Base-by-base conservation (phyloP, 35 echinoderm and acorn worm genomes). In the Stichopus chloronotus region DNA sequence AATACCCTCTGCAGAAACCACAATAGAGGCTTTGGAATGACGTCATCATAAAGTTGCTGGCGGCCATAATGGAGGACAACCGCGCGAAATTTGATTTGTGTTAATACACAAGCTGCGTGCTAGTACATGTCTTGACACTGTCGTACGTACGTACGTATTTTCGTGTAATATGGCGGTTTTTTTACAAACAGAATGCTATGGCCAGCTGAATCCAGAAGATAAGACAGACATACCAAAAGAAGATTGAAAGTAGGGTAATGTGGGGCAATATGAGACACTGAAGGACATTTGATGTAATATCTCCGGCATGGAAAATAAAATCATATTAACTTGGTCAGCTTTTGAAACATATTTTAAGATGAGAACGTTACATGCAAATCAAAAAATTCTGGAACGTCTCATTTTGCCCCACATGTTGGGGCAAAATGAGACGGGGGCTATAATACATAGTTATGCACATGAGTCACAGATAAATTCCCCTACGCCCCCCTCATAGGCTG, bases 251-350 rank as follows among this genome's bases (percentile, higher is more conserved):
- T 9, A 69, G 11, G 65, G 65, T 71, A 71, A 20, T 12, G 65
- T 71, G 4, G 65, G 65, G 65, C 65, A 71, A 71, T 71, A 71
- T 71, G 65, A 71, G 65, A 71, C 65, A 71, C 65, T 71, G 1
- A 71, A 71, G 65, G 65, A 71, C 65, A 71, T 71, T 71, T 71
- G 65, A 79, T 22, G 77, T 79, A 79, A 79, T 79, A 79, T 79
- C 77, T 79, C 77, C 77, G 10, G 30, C 77, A 79, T 79, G 77
- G 77, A 79, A 79, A 79, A 79, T 79, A 5, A 79, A 79, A 79
- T 13, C 77, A 21, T 22, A 79, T 79, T 79, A 79, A 79, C 77
- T 43, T 79, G 77, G 77, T 19, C 77, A 79, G 77, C 13, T 79
- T 79, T 19, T 79, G 77, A 22, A 79, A 79, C 77, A 79, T 79